Evolutionary conservation across 1,140 invertebrate genomes (phyloP).

Genomic region (Hyphantria cunea): DNA sequence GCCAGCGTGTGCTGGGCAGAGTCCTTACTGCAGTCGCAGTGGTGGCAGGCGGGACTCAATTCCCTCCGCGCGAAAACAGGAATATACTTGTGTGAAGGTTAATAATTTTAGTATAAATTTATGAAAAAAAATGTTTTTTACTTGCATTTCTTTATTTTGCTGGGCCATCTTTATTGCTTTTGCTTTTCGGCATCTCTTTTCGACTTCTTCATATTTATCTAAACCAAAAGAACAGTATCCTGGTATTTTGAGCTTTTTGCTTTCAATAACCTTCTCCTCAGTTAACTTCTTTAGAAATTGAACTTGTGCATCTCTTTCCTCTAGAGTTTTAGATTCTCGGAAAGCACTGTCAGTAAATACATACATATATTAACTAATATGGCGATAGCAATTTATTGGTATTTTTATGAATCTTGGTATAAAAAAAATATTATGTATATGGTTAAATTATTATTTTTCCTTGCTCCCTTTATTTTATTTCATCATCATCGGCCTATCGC

Average conservation of each 20-base stretch:
- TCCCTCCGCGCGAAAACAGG: too few relatives aligned
- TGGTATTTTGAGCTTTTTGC: constrained; percentile 24
- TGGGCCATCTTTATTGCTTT: constrained; percentile 24
- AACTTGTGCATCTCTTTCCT: constrained; percentile 57
- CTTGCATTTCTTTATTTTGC: constrained; percentile 49
- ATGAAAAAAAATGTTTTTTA: neutral
- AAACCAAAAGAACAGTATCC: constrained; percentile 33
- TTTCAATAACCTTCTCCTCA: constrained; percentile 27
- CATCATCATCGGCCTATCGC: too few relatives aligned
- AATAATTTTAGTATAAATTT: too few relatives aligned
- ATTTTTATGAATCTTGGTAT: constrained; percentile 4
- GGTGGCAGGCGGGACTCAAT: too few relatives aligned
- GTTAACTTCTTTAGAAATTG: constrained; percentile 48
- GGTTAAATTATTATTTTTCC: too few relatives aligned
- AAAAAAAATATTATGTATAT: neutral
- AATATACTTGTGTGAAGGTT: too few relatives aligned
- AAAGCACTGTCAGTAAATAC: constrained; percentile 41
- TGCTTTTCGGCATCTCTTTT: constrained; percentile 33
- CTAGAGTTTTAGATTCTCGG: constrained; percentile 51
- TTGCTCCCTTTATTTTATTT: too few relatives aligned
- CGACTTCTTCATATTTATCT: constrained; percentile 32
- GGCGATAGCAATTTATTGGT: too few relatives aligned
- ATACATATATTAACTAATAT: neutral
- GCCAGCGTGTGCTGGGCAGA: too few relatives aligned
- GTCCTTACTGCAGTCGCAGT: too few relatives aligned